Conservation (phyloP, 2,113 vertebrate genomes). For the Tonatia bakeri region DNA sequence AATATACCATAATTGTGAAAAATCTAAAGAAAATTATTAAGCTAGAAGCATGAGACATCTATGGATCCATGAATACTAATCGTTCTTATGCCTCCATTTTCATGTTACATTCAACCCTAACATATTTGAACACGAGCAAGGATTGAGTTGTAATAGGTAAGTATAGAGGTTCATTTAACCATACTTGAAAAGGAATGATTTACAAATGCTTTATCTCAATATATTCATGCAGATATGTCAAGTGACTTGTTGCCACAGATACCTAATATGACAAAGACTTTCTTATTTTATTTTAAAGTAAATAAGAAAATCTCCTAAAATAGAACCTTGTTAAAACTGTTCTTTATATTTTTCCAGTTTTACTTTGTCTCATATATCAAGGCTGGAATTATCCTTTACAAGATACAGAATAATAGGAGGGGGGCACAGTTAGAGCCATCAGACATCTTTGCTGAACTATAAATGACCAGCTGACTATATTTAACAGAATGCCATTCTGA, state of each 20-base stretch:
- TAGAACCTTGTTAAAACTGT: neutral
- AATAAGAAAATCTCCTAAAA: neutral
- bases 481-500: neutral
- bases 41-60: neutral
- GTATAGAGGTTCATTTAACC: neutral
- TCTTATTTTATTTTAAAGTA: neutral
- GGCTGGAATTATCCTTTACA: neutral
- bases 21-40: slow-evolving; percentile 5
- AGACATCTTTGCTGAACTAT: neutral
- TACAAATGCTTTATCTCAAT: neutral
- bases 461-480: neutral
- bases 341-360: neutral
- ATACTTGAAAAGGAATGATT: neutral
- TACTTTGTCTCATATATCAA: neutral
- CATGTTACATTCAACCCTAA: neutral
- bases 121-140: neutral
- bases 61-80: neutral
- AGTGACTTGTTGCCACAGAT: neutral
- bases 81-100: neutral
- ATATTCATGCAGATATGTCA: neutral
- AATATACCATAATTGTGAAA: neutral
- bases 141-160: neutral
- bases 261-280: neutral
- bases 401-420: neutral
- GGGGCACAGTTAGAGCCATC: neutral